These are phyloP conservation scores for Procapra przewalskii DNA, from an alignment of 2,113 vertebrate genomes.

Conservation along the genomic window DNA sequence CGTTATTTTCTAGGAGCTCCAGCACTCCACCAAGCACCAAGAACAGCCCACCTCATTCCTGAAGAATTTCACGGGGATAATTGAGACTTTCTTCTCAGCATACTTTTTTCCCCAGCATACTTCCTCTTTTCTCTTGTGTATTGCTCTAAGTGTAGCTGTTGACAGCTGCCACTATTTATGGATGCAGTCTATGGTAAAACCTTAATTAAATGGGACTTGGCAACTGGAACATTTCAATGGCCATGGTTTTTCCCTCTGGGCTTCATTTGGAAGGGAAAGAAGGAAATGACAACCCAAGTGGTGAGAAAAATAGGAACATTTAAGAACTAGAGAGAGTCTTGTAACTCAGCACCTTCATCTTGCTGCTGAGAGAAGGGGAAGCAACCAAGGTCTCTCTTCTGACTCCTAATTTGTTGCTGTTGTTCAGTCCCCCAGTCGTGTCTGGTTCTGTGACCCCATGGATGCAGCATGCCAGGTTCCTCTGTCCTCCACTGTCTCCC, in stretches of 20 bases:
- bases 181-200: neutral
- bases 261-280: neutral
- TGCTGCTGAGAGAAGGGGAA: neutral
- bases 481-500: neutral
- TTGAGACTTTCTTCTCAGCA: neutral
- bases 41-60: neutral
- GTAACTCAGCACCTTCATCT: neutral
- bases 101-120: neutral
- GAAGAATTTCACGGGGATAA: neutral
- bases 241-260: neutral
- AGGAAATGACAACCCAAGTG: neutral
- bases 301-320: constrained; percentile 14
- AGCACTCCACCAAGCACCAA: neutral
- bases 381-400: neutral
- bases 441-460: neutral
- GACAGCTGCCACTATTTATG: neutral
- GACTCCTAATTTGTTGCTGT: neutral
- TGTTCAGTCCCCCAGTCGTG: neutral
- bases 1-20: neutral
- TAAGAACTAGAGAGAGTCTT: neutral
- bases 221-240: neutral
- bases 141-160: neutral
- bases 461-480: neutral
- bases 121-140: neutral
- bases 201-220: neutral